Percentiles rank a stretch among this genome's conserved stretches.
phyloP scores from a whole-genome alignment of 2,797 vertebrate genomes.

The Carduelis carduelis region DNA sequence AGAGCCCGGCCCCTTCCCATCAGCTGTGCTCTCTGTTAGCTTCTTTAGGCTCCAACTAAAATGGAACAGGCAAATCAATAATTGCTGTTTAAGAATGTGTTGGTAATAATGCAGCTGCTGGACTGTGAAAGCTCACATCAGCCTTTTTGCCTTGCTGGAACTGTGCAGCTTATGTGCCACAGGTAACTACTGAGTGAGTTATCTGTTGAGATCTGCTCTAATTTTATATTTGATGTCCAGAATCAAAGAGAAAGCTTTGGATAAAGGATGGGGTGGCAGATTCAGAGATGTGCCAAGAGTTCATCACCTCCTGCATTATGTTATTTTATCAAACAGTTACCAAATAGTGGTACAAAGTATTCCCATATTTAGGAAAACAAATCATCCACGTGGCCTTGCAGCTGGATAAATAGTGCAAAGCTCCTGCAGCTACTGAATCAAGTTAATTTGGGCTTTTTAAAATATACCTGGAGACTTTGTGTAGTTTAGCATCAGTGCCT shows the following conservation, averaged over 20 bases:
- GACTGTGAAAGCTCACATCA: background rate
- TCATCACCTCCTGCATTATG: background rate
- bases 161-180: background rate
- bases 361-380: background rate
- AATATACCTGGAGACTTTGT: background rate
- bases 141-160: background rate
- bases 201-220: background rate
- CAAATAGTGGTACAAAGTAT: background rate
- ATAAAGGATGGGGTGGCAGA: background rate
- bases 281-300: background rate
- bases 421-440: background rate
- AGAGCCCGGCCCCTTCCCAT: background rate
- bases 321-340: background rate
- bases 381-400: background rate
- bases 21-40: background rate
- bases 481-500: background rate
- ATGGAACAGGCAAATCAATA: background rate
- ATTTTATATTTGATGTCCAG: background rate
- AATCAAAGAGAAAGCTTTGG: background rate
- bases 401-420: constrained; percentile 1
- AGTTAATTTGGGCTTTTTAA: background rate
- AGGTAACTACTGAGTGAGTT: background rate
- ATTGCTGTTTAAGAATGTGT: background rate
- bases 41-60: background rate
- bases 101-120: background rate